A percentile compares a stretch with the other conserved stretches of the same genome.
Conservation (phyloP, 2,888 invertebrate genomes). For the Limnephilus rhombicus region DNA sequence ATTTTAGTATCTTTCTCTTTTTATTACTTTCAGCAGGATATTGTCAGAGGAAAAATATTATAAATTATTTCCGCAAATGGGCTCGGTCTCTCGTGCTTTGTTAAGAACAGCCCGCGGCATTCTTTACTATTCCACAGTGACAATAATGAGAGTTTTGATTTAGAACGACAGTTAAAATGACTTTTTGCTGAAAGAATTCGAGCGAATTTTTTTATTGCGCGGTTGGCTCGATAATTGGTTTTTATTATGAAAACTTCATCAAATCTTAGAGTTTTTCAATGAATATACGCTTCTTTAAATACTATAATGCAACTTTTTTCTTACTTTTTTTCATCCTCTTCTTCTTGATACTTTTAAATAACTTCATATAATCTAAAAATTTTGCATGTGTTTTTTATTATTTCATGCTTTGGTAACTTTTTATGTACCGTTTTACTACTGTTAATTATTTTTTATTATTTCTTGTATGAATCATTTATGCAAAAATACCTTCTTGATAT, state of each 20-base stretch:
- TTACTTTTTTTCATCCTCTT: too few relatives aligned
- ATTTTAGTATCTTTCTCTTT: background rate
- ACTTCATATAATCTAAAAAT: too few relatives aligned
- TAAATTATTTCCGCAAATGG: slow-evolving; percentile 22
- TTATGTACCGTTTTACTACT: background rate
- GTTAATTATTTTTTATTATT: background rate
- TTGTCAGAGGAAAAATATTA: background rate
- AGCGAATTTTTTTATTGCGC: slow-evolving; percentile 24
- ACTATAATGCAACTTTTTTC: too few relatives aligned
- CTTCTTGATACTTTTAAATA: too few relatives aligned
- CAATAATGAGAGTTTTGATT: slow-evolving; percentile 43
- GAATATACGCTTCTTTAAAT: background rate
- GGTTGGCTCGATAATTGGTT: background rate
- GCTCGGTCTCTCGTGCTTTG: background rate
- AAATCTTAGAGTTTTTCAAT: background rate
- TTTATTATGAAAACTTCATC: background rate
- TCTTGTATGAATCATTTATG: background rate
- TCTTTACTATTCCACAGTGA: slow-evolving; percentile 33
- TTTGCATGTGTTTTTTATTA: background rate
- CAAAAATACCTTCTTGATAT: background rate
- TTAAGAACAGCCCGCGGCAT: background rate
- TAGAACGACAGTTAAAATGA: slow-evolving; percentile 42
- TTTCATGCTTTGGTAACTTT: background rate
- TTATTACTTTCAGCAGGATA: background rate
- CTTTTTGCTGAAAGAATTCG: slow-evolving; percentile 25